Percentiles rank a stretch among this genome's conserved stretches.
phyloP scores from a whole-genome alignment of 2,797 vertebrate genomes.

The Dermochelys coriacea region DNA sequence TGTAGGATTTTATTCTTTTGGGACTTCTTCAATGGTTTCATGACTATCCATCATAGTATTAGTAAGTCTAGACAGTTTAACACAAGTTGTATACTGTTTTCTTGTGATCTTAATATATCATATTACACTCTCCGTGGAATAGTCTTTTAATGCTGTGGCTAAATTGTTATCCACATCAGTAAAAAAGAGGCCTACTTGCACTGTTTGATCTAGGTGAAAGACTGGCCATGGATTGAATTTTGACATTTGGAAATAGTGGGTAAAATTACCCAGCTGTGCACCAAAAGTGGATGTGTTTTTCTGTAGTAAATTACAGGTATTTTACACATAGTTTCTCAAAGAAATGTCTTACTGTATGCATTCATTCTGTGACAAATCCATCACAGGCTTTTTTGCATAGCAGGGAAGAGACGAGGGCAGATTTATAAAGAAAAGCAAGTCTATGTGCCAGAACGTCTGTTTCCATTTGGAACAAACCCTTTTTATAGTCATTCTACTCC shows the following conservation, averaged over 20 bases:
- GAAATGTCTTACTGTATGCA: background rate
- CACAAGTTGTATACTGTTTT: slow-evolving; percentile 27
- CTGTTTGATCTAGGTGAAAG: slow-evolving; percentile 58
- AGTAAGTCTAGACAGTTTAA: slow-evolving; percentile 60
- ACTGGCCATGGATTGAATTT: slow-evolving; percentile 47
- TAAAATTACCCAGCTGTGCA: slow-evolving; percentile 68
- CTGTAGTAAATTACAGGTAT: slow-evolving; percentile 45
- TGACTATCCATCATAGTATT: slow-evolving; percentile 34
- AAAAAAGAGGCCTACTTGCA: background rate
- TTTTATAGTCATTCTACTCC: background rate
- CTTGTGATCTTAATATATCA: slow-evolving; percentile 37
- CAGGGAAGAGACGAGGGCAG: background rate
- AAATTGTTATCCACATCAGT: slow-evolving; percentile 31
- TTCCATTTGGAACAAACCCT: background rate
- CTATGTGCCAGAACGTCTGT: slow-evolving; percentile 2
- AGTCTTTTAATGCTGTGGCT: slow-evolving; percentile 23
- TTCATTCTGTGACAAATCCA: slow-evolving; percentile 25
- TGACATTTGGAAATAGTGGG: slow-evolving; percentile 67
- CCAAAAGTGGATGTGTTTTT: slow-evolving; percentile 36
- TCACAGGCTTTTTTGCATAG: slow-evolving; percentile 2
- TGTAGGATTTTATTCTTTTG: slow-evolving; percentile 14
- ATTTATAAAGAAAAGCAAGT: background rate
- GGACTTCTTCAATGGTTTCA: slow-evolving; percentile 39
- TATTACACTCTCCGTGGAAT: background rate
- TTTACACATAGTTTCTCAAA: slow-evolving; percentile 44